Percentiles rank a stretch among this genome's conserved stretches.
phyloP scores from a whole-genome alignment of 2,113 vertebrate genomes.

The Erythrolamprus reginae region DNA sequence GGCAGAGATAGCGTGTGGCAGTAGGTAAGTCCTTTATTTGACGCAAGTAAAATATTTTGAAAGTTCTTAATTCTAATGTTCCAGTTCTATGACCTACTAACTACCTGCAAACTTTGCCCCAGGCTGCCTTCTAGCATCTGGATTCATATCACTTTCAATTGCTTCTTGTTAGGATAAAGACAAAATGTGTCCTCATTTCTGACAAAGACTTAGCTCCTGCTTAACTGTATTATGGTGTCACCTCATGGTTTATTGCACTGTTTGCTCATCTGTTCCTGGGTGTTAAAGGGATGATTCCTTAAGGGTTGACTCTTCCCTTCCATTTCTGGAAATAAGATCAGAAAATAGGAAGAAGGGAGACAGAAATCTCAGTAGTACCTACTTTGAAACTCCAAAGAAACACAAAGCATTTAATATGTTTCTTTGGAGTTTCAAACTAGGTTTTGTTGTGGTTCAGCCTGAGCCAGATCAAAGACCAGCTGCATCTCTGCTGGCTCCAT shows the following conservation, averaged over 20 bases:
- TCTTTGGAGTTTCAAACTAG: background rate
- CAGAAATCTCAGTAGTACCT: conserved; percentile 9
- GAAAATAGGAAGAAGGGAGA: conserved; percentile 34
- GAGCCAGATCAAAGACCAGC: too few species aligned
- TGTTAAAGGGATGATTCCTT: conserved; percentile 31
- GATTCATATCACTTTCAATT: conserved; percentile 33
- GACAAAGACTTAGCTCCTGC: conserved; percentile 40
- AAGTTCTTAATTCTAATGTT: conserved; percentile 1
- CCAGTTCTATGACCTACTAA: conserved; percentile 15
- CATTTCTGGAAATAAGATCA: conserved; percentile 34
- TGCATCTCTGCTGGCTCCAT: too few species aligned
- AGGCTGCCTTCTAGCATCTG: conserved; percentile 8
- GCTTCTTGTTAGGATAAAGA: conserved; percentile 18
- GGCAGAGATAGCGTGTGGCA: background rate
- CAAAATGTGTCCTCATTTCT: conserved; percentile 24
- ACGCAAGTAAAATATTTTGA: background rate
- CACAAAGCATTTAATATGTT: background rate
- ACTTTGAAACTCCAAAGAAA: background rate
- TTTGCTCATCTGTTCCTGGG: conserved; percentile 26
- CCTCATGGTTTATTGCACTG: conserved; percentile 14
- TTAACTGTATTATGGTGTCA: conserved; percentile 8
- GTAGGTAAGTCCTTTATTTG: background rate
- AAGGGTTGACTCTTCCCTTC: background rate
- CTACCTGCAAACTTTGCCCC: conserved; percentile 13
- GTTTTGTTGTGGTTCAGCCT: too few species aligned